Evolutionary conservation across 2,113 vertebrate genomes (phyloP).

Genomic region (Petaurus breviceps): DNA sequence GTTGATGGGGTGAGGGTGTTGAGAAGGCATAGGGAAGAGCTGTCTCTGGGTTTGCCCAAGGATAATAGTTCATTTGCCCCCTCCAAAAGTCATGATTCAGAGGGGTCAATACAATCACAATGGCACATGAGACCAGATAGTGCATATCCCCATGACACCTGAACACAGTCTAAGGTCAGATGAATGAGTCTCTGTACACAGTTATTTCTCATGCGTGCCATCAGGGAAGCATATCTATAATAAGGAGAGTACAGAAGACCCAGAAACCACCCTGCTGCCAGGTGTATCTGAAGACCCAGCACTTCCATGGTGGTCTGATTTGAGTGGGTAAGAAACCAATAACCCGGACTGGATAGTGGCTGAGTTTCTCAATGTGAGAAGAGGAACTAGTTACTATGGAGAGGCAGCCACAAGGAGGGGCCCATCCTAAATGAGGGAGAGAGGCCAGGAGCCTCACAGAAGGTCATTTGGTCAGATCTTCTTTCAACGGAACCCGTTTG

Average conservation of each 20-base stretch:
- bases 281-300: not conserved
- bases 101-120: not conserved
- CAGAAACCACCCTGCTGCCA: not conserved
- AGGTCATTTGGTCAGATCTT: not conserved
- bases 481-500: not conserved
- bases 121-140: not conserved
- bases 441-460: not conserved
- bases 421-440: not conserved
- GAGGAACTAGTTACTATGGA: not conserved
- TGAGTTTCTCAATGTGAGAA: not conserved
- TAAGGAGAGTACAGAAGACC: not conserved
- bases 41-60: not conserved
- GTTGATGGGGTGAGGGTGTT: not conserved
- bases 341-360: not conserved
- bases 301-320: not conserved
- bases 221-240: not conserved
- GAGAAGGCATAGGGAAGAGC: not conserved
- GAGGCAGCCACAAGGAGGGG: not conserved
- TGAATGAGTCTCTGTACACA: not conserved
- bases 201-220: not conserved
- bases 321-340: not conserved
- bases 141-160: not conserved
- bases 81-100: not conserved
- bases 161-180: not conserved
- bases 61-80: not conserved